These are phyloP conservation scores for Drosophila pullipes DNA, from an alignment of 2,888 invertebrate genomes.

Conservation along the genomic window DNA sequence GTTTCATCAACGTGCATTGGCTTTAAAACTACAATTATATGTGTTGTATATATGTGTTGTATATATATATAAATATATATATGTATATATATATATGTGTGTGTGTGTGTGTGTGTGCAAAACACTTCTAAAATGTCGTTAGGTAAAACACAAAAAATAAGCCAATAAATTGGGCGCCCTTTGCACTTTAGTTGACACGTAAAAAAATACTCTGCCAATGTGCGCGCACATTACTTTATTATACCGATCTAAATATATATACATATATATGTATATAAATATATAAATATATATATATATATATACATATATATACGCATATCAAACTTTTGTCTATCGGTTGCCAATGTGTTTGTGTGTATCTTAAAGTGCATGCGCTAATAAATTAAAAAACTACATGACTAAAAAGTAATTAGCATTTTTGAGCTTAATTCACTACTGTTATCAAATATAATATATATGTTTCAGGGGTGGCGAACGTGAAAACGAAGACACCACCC, in stretches of 20 bases:
- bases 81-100: constrained; percentile 26
- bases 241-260: constrained; percentile 23
- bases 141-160: constrained; percentile 41
- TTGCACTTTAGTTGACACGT: constrained; percentile 37
- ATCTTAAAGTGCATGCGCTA: constrained; percentile 66
- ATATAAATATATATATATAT: not conserved
- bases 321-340: constrained; percentile 34
- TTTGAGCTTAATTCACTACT: constrained; percentile 71
- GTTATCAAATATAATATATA: constrained; percentile 66
- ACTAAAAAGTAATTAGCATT: constrained; percentile 63
- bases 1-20: constrained; percentile 78
- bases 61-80: constrained; percentile 32
- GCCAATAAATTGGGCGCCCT: constrained; percentile 37
- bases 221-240: constrained; percentile 38
- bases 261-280: constrained; percentile 24
- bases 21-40: constrained; percentile 68
- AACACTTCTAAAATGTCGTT: constrained; percentile 66
- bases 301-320: constrained; percentile 4
- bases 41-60: constrained; percentile 48
- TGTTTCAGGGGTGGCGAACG: constrained; percentile 11
- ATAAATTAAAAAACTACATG: constrained; percentile 73
- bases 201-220: constrained; percentile 35
- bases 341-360: constrained; percentile 47
- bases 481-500: constrained; percentile 27
- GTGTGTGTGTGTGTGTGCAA: constrained; percentile 40